Conservation (phyloP, 2,113 vertebrate genomes). For the Pseudonaja textilis region DNA sequence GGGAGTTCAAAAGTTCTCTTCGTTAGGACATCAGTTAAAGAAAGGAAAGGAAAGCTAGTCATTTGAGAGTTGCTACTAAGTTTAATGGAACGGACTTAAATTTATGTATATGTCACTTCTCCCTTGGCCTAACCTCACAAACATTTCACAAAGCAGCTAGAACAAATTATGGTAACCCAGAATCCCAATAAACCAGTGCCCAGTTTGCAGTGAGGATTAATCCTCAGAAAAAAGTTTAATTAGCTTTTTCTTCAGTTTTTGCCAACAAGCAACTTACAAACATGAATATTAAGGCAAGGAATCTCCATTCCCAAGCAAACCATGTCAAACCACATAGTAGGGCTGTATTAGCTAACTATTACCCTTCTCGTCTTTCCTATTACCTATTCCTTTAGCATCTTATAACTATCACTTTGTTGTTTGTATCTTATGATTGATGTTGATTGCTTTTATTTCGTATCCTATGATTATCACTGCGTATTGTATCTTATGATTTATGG, state of each 20-base stretch:
- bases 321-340: too few species aligned
- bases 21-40: conserved; percentile 45
- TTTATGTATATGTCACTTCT: conserved; percentile 42
- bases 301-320: background rate
- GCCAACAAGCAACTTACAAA: background rate
- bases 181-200: background rate
- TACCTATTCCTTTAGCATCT: too few species aligned
- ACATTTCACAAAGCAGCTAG: background rate
- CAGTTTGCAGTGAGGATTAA: background rate
- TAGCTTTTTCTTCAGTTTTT: background rate
- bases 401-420: too few species aligned
- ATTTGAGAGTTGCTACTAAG: conserved; percentile 40
- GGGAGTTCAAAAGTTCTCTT: conserved; percentile 56
- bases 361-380: background rate
- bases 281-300: background rate
- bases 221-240: background rate
- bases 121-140: background rate
- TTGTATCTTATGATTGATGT: too few species aligned
- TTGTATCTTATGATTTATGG: too few species aligned
- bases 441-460: too few species aligned
- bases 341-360: too few species aligned
- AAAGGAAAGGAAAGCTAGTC: conserved; percentile 24
- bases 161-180: background rate
- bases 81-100: conserved; percentile 4
- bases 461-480: too few species aligned